A percentile compares a stretch with the other conserved stretches of the same genome.
phyloP scores from a whole-genome alignment of 2,797 vertebrate species.

The Notoglanidium macrostoma region DNA sequence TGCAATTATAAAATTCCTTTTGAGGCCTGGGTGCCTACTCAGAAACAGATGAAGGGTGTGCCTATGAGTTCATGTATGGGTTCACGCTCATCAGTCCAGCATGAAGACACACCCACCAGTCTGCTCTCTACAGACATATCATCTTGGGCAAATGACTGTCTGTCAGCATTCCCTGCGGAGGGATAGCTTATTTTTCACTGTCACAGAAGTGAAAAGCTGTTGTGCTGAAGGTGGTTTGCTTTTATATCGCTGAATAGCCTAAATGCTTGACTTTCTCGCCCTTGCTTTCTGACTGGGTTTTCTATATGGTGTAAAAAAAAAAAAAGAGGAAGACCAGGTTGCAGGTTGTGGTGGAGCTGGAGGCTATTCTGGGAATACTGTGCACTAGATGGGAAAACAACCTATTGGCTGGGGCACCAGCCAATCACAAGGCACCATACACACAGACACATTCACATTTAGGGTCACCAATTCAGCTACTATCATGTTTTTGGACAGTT shows the following conservation, averaged over 20 bases:
- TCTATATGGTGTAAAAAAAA: background rate
- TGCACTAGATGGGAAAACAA: background rate
- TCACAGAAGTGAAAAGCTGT: background rate
- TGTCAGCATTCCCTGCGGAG: constrained; percentile 2
- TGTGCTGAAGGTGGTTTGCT: background rate
- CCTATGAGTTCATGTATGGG: background rate
- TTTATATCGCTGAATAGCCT: background rate
- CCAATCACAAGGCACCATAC: background rate
- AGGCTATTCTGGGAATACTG: background rate
- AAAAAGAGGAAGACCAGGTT: background rate
- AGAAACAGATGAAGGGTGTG: constrained; percentile 24
- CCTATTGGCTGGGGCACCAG: background rate
- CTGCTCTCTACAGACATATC: constrained; percentile 15
- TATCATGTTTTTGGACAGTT: background rate
- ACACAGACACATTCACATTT: background rate
- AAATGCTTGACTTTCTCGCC: background rate
- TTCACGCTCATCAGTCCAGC: constrained; percentile 12
- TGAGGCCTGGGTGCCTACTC: background rate
- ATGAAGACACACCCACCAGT: constrained; percentile 2
- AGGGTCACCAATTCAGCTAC: background rate
- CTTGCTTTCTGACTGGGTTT: background rate
- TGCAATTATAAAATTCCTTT: background rate
- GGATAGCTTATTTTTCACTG: background rate
- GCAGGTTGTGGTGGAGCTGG: background rate
- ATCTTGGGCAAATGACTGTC: background rate